Evolutionary conservation across 2,797 vertebrate genomes (phyloP), one percentile per base, ranked within the genome.

Genomic region (Eupleurogrammus muticus): DNA sequence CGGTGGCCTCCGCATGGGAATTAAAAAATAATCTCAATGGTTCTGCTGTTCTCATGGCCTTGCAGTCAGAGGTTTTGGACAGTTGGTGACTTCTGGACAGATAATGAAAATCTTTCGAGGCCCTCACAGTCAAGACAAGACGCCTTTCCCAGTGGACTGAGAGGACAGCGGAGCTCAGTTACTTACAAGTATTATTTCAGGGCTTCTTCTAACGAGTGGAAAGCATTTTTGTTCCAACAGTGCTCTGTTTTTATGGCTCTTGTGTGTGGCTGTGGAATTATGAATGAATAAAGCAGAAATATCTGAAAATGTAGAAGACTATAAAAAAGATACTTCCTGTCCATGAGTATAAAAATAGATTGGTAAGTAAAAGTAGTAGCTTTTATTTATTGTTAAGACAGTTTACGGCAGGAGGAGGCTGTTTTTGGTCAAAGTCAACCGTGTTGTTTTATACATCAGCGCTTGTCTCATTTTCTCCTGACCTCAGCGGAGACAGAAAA

Each of bases 21-120:
- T 71, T 47, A 0, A 50, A 0, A 50, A 38, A 67, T 20, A 50
- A 62, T 68, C 79, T 83, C 82, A 35, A n/a, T 73, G 81, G 65
- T 55, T 17, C 24, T 70, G 74, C 63, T 38, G 75, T 92, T 92
- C 91, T 90, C 91, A 92, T 90, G 90, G 80, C 85, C 89, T 87
- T 62, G 13, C 1, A 57, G 73, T 71, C 66, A 63, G 66, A 77
- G 63, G 80, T 67, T 86, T 64, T 35, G 71, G 71, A 84, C 77
- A 57, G 64, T 78, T 49, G 53, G 48, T 78, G 89, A 77, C 85
- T 87, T 79, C 56, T 61, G 70, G 66, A 71, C 48, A 73, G 74
- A 87, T 69, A 60, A 71, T 59, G 12, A 52, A 67, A 79, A 57
- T 70, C 36, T 67, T n/a, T 54, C 40, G 57, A 75, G 49, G 48